These are phyloP conservation scores for Adrianichthys oophorus DNA, from an alignment of 2,797 vertebrate species.

Conservation along the genomic window DNA sequence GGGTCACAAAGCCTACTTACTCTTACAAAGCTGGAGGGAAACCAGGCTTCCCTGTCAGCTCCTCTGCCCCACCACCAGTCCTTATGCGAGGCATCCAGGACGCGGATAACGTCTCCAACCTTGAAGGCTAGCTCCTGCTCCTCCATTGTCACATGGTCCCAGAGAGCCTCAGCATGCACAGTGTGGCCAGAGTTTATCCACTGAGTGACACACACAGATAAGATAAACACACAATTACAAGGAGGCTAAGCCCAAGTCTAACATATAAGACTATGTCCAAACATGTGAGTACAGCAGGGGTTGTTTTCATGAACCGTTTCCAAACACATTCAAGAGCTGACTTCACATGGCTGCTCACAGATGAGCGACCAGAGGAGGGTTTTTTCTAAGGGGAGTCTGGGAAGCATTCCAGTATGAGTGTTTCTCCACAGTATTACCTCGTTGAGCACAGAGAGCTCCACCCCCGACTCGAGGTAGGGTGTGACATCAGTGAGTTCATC, in stretches of 20 bases:
- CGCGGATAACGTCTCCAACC: conserved; percentile 94
- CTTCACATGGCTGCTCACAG: conserved; percentile 29
- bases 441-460: conserved; percentile 90
- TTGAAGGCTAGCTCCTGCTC: conserved; percentile 98
- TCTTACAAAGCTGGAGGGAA: conserved; percentile 96
- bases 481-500: conserved; percentile 89
- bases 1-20: conserved; percentile 81
- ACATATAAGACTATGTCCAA: conserved; percentile 58
- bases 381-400: conserved; percentile 5
- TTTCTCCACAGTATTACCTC: conserved; percentile 78
- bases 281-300: conserved; percentile 26
- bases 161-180: conserved; percentile 94
- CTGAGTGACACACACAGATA: conserved; percentile 70
- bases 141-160: conserved; percentile 99
- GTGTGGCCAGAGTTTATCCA: conserved; percentile 88
- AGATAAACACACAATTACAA: conserved; percentile 64
- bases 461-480: conserved; percentile 90
- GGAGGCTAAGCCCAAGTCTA: conserved; percentile 45
- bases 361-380: conserved; percentile 7
- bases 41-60: conserved; percentile 92
- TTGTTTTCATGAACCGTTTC: conserved; percentile 26
- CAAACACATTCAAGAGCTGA: conserved; percentile 29
- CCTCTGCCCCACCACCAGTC: conserved; percentile 99
- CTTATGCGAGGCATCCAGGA: conserved; percentile 91
- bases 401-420: conserved; percentile 10